Percentiles rank a stretch among this genome's conserved stretches.
Evolutionary conservation across 1,140 invertebrate species (phyloP).

Genomic region (Marisa cornuarietis): DNA sequence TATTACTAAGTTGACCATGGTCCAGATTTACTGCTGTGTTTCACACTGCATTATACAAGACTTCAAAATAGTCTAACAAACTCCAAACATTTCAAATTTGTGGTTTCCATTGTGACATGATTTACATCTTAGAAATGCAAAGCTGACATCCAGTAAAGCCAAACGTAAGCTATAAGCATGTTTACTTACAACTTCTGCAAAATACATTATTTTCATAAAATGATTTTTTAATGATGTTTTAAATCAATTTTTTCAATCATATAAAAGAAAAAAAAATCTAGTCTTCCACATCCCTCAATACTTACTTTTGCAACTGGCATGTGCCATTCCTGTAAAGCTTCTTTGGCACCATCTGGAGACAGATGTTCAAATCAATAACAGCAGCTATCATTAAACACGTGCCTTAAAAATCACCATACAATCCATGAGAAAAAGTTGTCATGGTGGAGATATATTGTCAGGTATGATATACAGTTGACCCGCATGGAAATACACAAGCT

Average conservation of each 20-base stretch:
- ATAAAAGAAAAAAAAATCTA: constrained; percentile 3
- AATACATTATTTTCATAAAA: too few relatives aligned
- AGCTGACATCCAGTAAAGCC: neutral
- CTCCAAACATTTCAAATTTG: neutral
- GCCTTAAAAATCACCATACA: too few relatives aligned
- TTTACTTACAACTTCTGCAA: too few relatives aligned
- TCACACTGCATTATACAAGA: neutral
- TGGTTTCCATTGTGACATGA: neutral
- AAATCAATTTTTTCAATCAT: neutral
- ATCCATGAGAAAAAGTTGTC: too few relatives aligned
- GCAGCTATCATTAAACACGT: too few relatives aligned
- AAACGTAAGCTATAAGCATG: neutral
- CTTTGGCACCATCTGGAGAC: constrained; percentile 59
- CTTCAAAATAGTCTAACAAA: neutral
- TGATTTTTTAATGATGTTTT: too few relatives aligned
- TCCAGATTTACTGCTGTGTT: neutral
- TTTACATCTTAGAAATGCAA: neutral
- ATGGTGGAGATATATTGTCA: too few relatives aligned
- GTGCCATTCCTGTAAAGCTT: constrained; percentile 59
- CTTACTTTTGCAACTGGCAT: constrained; percentile 55
- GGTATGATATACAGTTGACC: too few relatives aligned
- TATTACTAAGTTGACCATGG: neutral
- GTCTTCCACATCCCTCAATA: neutral
- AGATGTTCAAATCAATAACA: neutral
- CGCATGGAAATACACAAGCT: too few relatives aligned